Evolutionary conservation across 2,797 vertebrate genomes (phyloP).

Genomic region (Poecilia picta): DNA sequence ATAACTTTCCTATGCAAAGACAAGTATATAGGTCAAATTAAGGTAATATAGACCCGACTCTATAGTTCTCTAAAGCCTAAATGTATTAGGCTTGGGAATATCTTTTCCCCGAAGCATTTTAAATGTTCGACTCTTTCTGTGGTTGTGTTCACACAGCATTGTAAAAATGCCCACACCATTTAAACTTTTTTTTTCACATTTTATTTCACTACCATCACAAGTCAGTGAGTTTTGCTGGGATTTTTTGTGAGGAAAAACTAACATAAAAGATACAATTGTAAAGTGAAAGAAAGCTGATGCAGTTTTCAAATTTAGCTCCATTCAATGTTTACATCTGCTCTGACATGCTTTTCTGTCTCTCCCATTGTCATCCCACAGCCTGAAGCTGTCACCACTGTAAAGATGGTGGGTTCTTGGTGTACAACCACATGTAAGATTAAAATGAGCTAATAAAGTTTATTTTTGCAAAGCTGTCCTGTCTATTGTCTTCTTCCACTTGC

Average conservation of each 20-base stretch:
- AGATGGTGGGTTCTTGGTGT: neutral
- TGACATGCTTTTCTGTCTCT: neutral
- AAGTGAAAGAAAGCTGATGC: neutral
- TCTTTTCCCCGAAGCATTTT: neutral
- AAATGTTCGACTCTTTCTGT: neutral
- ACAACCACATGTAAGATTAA: neutral
- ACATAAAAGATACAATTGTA: neutral
- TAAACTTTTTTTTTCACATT: neutral
- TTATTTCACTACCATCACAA: neutral
- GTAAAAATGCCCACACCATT: neutral
- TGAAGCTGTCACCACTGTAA: neutral
- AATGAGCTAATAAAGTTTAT: neutral
- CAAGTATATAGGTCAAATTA: conserved; percentile 23
- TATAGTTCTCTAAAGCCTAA: neutral
- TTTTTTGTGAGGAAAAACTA: neutral
- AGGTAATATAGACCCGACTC: conserved; percentile 21
- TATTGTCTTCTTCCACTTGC: neutral
- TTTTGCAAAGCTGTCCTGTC: neutral
- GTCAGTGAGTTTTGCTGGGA: neutral
- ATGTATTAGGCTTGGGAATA: neutral
- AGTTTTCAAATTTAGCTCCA: neutral
- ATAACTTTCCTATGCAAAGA: conserved; percentile 25
- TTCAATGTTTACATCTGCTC: neutral
- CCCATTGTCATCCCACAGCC: neutral
- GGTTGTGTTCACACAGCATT: neutral